These are phyloP conservation scores for Epizoanthus illoricatus DNA, from an alignment of 92 coral and sea anemone genomes.

Conservation along the genomic window DNA sequence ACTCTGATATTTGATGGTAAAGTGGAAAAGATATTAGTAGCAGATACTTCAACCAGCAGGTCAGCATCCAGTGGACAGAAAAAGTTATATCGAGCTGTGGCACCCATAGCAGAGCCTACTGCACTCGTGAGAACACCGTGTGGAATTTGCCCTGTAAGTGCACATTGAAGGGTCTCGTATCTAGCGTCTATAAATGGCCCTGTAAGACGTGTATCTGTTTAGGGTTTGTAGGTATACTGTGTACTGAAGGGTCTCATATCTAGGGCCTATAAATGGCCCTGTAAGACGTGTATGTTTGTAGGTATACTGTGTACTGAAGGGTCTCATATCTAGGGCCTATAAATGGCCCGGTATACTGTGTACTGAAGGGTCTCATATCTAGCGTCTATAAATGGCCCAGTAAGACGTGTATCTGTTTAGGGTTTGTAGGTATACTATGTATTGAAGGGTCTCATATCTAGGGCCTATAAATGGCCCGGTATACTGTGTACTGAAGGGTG, in stretches of 20 bases:
- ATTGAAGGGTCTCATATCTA: not conserved
- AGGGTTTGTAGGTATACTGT: not conserved
- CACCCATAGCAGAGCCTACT: conserved; percentile 71
- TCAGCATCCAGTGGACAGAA: conserved; percentile 66
- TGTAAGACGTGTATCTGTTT: not conserved
- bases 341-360: no score
- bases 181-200: not conserved
- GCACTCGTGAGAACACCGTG: conserved; percentile 94
- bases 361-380: not conserved
- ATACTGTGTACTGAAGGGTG: no score
- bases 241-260: not conserved
- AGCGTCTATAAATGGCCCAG: not conserved
- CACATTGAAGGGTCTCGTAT: not conserved
- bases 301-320: no score
- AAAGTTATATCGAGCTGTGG: conserved; percentile 76
- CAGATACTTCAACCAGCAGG: conserved; percentile 60
- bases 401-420: not conserved
- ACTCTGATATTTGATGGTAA: conserved; percentile 94
- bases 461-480: no score
- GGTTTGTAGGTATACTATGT: not conserved
- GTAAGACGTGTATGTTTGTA: not conserved
- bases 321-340: no score
- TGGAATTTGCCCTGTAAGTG: conserved; percentile 94
- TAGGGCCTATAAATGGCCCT: no score
- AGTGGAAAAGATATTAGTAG: conserved; percentile 81